Base-by-base conservation (phyloP, 2,113 vertebrate genomes). In the Nettapus auritus region DNA sequence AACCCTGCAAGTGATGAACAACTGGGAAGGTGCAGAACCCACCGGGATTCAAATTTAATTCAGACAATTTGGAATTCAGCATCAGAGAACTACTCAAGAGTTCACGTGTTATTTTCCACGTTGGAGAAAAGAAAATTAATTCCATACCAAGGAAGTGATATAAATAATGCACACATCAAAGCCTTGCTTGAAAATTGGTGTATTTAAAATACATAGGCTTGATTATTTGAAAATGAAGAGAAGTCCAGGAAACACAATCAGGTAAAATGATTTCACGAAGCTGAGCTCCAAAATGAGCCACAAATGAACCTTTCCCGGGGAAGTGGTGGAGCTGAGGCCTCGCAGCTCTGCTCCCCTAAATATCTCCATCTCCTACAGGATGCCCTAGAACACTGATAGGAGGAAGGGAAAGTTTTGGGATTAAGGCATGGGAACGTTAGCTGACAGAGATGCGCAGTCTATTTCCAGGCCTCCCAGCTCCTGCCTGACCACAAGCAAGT, bases 1-100 rank as follows among this genome's bases (percentile, higher is more conserved):
- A 97, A 96, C 70, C 57, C 82, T 94, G 66, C 4, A 50, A 93
- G 68, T 95, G 95, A 94, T 90, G 82, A 96, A 89, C 89, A 96
- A 75, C 68, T 44, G 63, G 90, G 84, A 68, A 90, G 75, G 74
- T 53, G 81, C 82, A 87, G 86, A 82, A 92, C 77, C 90, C 84
- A 6, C 38, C 13, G 34, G 82, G 90, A 82, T 59, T 87, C 81
- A 62, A 59, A 94, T 75, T 86, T 86, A 94, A 96, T 97, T 93
- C 88, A 89, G 84, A 22, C 8, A 25, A 67, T 94, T 94, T 95
- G 81, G 86, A 90, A 93, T 77, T 88, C 53, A 56, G 89, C 71
- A 81, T 62, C 76, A 33, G 83, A 94, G 85, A 88, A 64, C 75
- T 9, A 13, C 63, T 91, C 62, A 4, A 4, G 80, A 77, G 38